Base-by-base conservation (phyloP, 2,113 vertebrate genomes). In the Oreotrochilus melanogaster region DNA sequence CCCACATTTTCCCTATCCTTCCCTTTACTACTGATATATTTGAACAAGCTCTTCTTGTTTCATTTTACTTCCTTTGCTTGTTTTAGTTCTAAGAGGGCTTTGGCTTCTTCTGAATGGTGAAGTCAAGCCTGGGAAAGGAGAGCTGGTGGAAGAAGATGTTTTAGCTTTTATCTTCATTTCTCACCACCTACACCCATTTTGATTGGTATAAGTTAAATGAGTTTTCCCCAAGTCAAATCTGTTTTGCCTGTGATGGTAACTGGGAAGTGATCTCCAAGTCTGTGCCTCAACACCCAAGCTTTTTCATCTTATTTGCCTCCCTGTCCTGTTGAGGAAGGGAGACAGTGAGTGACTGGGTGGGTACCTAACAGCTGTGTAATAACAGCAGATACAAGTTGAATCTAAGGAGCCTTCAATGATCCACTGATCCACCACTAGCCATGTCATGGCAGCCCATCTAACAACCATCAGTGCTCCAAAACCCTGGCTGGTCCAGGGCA, bases 261-360 rank as follows among this genome's bases (percentile, higher is more conserved):
- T 14, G 19, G 16, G 27, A 33, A 45, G 7, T 9, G 17, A 78
- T 8, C 11, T 62, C n/a, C 18, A 8, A 27, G 28, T 31, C 51
- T 39, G 65, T 23, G 31, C 4, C 65, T 78, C 33, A 50, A 13
- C 14, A 13, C 58, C 62, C 1, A 1, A 56, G 64, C 9, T 18
- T 53, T 42, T n/a, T 58, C 58, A 51, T 18, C 5, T 39, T 37
- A 56, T 21, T 30, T 84, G 43, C 18, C 18, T 21, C 45, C 45
- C 45, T 21, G 21, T 47, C 45, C 45, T 21, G 18, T 47, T 47
- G 45, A 47, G 45, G 60, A 53, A 43, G 37, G 58, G 13, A 19
- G 5, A 15, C 17, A 54, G 8, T 5, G 39, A 60, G 22, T 1
- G 1, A 25, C 30, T 35, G 69, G 23, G n/a, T 3, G 5, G 28